Base-by-base conservation (phyloP, 2,113 vertebrate species). In the Onychostruthus taczanowskii region DNA sequence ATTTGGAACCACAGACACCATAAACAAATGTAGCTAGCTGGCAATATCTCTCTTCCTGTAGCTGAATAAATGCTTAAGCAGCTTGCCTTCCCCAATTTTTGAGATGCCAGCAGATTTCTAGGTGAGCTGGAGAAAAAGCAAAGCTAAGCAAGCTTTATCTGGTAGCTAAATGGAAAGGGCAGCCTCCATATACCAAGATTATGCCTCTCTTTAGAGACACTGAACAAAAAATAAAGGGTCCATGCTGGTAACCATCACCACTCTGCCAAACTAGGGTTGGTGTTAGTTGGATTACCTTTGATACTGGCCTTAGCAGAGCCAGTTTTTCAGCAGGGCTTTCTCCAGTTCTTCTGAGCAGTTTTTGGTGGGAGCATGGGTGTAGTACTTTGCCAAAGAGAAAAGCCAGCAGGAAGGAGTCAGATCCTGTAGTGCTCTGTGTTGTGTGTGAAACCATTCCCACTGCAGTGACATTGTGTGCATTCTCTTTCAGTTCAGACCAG, bases 401-500 rank as follows among this genome's bases (percentile, higher is more conserved):
- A 90, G 27, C 28, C 63, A 74, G 31, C 56, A 56, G 44, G 44
- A 64, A 31, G 11, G 15, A 50, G 74, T 87, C 8, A 43, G 64
- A n/a, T 76, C 16, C 22, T 61, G 41, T 59, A 49, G 13, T 63
- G 33, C 16, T 39, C 61, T 67, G 37, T 78, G 4, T 86, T n/a
- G 16, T 11, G 22, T 94, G 75, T 11, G 16, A 68, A 87, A 47
- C 49, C 27, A 23, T 74, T 90, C 30, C 41, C 16, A 16, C 33
- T 0, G 2, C 44, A 53, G 55, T 95, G 53, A 85, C 0, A 0
- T 9, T 64, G 16, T 77, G 61, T 84, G 49, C 50, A 9, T 95
- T 88, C 82, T 59, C 73, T 84, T 96, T 44, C 97, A 99, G 99
- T 67, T 35, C 93, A 22, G 98, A 98, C 33, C 97, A 97, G 66